phyloP scores from a whole-genome alignment of 64 coral and sea anemone species.

The Montipora capricornis region DNA sequence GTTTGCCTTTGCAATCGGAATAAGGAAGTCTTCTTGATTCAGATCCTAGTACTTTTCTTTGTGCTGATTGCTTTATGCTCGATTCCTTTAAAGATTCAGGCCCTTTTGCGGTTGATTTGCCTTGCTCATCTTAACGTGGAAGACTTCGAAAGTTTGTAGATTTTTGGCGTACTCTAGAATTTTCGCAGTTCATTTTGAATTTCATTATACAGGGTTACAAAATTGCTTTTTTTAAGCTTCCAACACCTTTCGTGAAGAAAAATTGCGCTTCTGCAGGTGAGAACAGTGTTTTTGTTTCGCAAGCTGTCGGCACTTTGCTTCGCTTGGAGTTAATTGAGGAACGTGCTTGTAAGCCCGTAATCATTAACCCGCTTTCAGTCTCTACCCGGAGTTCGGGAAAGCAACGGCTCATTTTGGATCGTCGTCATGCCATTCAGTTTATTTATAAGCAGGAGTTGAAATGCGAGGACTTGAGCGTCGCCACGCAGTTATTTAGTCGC shows the following conservation, averaged over 20 bases:
- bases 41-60: no score
- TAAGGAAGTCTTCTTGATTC: no score
- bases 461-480: background rate
- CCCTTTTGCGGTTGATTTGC: background rate
- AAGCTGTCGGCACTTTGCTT: conserved; percentile 29
- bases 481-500: background rate
- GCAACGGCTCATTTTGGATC: conserved; percentile 31
- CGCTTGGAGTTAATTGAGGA: conserved; percentile 8
- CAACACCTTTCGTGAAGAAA: conserved; percentile 46
- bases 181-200: conserved; percentile 36
- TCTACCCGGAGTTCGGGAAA: background rate
- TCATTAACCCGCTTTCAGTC: conserved; percentile 32
- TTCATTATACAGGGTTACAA: conserved; percentile 45
- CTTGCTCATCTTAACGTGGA: conserved; percentile 39
- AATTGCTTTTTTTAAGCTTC: conserved; percentile 31
- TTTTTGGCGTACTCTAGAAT: conserved; percentile 43
- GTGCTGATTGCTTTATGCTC: no score
- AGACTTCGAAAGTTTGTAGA: conserved; percentile 42
- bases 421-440: conserved; percentile 20
- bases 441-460: conserved; percentile 33
- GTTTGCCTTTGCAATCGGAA: no score
- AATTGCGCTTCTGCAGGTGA: conserved; percentile 33
- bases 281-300: conserved; percentile 38
- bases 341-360: conserved; percentile 15
- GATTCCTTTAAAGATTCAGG: no score